Base-by-base conservation (phyloP, 2,888 invertebrate genomes). In the Leptodirus hochenwartii region DNA sequence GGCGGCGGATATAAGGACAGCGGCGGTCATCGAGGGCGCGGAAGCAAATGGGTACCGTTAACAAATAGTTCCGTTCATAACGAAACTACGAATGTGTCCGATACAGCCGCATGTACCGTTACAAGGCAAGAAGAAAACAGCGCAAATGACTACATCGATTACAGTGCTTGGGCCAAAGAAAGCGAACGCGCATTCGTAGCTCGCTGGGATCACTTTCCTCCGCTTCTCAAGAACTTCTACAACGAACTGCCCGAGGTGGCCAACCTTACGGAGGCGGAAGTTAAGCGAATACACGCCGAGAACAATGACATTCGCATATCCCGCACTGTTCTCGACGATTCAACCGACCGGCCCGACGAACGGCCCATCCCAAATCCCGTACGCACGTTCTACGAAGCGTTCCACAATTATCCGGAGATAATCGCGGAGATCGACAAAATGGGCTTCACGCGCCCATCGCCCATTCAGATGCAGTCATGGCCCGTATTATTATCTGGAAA, bases 401-500 rank as follows among this genome's bases (percentile, higher is more conserved):
- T 82, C 47, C 58, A 65, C 36, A 53, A 70, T 31, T 88, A 80
- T 52, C 88, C 88, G 4, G 85, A 84, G 44, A 74, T 95, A 30
- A 47, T 93, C 37, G 58, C 56, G 1, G 81, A 87, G 59, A 79
- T 95, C 26, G 50, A 61, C 27, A 81, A 81, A 40, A 81, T 80
- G 42, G 74, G 71, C 1, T 95, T 93, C 49, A 53, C 53, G 14
- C 67, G 66, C 35, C 95, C 93, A 0, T 80, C 87, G 1, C 93
- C 93, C 0, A 90, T 95, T 43, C 88, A 95, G 54, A 62, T 75
- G 34, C 91, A 93, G 57, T 80, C 87, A 0, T 96, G 95, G 95
- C 96, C 96, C 2, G 67, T 95, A 35, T 61, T 95, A 1, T 56
- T 96, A 23, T 70, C 73, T 45, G 96, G 96, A 0, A 71, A 78